These are phyloP conservation scores for Amia ocellicauda DNA, from an alignment of 2,113 vertebrate genomes.

Conservation along the genomic window DNA sequence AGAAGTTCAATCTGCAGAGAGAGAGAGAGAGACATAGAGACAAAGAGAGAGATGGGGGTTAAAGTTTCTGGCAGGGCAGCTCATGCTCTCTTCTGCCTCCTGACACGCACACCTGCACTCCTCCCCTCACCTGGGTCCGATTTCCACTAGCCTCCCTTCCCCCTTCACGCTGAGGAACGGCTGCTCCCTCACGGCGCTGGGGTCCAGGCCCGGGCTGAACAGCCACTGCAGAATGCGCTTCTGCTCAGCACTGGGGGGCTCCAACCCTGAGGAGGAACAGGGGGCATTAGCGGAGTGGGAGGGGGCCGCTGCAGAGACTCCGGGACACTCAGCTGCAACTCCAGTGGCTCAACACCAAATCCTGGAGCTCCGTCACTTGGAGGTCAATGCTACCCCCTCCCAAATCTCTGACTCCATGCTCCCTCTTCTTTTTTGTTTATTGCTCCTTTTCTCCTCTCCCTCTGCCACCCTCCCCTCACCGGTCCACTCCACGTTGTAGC, in stretches of 20 bases:
- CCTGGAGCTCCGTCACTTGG: not conserved
- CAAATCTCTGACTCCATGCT: too few species aligned
- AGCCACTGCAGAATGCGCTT: constrained; percentile 73
- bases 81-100: not conserved
- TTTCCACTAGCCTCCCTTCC: constrained; percentile 72
- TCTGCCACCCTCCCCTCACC: constrained; percentile 52
- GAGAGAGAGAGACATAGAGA: not conserved
- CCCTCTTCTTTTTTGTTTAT: not conserved
- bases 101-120: not conserved
- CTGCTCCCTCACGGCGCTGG: constrained; percentile 54
- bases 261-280: constrained; percentile 44
- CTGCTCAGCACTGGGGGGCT: constrained; percentile 53
- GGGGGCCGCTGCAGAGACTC: not conserved
- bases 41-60: not conserved
- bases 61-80: not conserved
- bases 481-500: constrained; percentile 83
- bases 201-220: constrained; percentile 68
- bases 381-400: not conserved
- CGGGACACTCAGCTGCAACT: not conserved
- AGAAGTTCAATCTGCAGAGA: constrained; percentile 78
- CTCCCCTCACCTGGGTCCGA: constrained; percentile 74
- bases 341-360: not conserved
- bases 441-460: not conserved
- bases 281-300: not conserved
- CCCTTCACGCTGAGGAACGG: constrained; percentile 56